These are phyloP conservation scores for Microcebus murinus DNA, from an alignment of 2,113 vertebrate genomes.

Conservation along the genomic window DNA sequence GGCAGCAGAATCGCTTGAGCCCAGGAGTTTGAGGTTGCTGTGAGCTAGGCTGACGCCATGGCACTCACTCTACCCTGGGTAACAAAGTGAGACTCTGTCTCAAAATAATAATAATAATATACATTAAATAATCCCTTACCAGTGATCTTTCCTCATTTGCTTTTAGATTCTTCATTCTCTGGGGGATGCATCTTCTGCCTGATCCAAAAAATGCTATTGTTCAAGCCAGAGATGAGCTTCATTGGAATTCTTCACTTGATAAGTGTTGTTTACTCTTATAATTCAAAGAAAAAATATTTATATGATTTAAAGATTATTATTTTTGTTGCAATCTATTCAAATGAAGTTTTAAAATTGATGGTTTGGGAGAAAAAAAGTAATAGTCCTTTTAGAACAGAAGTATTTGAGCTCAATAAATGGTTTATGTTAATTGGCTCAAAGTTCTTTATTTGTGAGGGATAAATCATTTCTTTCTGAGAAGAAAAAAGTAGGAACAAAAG, in stretches of 20 bases:
- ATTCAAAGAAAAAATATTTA: background rate
- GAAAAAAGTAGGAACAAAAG: background rate
- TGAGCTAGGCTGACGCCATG: too few relatives aligned
- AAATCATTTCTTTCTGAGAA: background rate
- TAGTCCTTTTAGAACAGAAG: background rate
- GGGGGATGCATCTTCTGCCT: background rate
- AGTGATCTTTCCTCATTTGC: accelerated
- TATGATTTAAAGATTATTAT: background rate
- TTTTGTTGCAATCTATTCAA: background rate
- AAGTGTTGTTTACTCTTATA: background rate
- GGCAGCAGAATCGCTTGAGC: too few relatives aligned
- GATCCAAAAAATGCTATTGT: background rate
- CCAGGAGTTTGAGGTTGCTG: too few relatives aligned
- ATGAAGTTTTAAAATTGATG: background rate
- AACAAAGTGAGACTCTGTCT: too few relatives aligned
- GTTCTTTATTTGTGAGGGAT: background rate
- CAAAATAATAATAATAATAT: too few relatives aligned
- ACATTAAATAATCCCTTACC: background rate
- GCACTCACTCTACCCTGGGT: too few relatives aligned
- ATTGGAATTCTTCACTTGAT: background rate
- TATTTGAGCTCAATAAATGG: background rate
- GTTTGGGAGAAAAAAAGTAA: background rate
- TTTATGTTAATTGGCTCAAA: background rate
- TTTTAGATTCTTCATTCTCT: background rate
- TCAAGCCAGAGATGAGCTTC: background rate